These are phyloP conservation scores for Ambastaia sidthimunki DNA, from an alignment of 2,797 vertebrate genomes.

Conservation along the genomic window DNA sequence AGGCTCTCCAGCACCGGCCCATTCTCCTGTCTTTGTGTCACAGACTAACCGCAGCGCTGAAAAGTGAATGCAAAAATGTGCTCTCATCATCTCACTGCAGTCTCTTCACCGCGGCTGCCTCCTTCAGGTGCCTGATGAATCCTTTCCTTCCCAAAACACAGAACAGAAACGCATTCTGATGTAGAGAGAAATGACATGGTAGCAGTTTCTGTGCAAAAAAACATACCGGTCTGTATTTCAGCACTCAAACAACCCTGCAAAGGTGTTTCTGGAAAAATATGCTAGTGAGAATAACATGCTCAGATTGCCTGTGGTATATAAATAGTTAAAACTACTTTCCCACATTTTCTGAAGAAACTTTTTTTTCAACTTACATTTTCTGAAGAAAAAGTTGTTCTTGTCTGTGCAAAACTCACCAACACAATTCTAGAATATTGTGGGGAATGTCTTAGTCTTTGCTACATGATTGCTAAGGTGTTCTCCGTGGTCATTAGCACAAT, in stretches of 20 bases:
- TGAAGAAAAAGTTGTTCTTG: neutral
- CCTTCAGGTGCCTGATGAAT: constrained; percentile 13
- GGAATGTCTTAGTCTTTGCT: neutral
- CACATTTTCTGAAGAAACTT: no score
- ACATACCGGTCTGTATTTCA: neutral
- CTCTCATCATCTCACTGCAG: constrained; percentile 12
- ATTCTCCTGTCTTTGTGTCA: constrained; percentile 31
- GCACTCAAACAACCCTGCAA: neutral
- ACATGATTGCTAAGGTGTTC: neutral
- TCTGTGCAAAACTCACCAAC: neutral
- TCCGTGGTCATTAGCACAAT: neutral
- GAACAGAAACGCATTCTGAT: constrained; percentile 17
- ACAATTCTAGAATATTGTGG: neutral
- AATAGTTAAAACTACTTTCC: neutral
- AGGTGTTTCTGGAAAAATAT: neutral
- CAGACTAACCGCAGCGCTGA: constrained; percentile 9
- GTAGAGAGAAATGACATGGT: constrained; percentile 12
- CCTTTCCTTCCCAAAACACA: constrained; percentile 22
- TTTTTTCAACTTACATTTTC: no score
- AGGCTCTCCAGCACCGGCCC: constrained; percentile 36
- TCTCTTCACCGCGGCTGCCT: neutral
- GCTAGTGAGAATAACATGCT: neutral
- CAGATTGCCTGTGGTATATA: neutral
- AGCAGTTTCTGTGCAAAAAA: constrained; percentile 9
- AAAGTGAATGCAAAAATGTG: constrained; percentile 14